These are phyloP conservation scores for Anoplopoma fimbria DNA, from an alignment of 2,113 vertebrate genomes.

Conservation along the genomic window DNA sequence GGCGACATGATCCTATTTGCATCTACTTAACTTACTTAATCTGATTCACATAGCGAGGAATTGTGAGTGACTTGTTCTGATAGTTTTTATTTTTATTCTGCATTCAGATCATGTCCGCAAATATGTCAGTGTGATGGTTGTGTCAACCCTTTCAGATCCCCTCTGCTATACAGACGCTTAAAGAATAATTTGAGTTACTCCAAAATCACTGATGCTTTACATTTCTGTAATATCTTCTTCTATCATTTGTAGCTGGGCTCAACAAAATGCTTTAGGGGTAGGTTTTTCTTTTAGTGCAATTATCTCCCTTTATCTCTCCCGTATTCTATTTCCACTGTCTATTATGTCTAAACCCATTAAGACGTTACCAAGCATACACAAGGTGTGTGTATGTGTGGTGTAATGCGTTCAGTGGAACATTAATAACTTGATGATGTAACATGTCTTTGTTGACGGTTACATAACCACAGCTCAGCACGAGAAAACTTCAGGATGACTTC, in stretches of 20 bases:
- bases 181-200: too few species aligned
- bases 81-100: neutral
- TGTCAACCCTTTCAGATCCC: neutral
- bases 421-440: constrained; percentile 50
- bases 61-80: neutral
- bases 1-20: neutral
- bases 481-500: constrained; percentile 20
- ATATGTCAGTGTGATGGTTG: neutral
- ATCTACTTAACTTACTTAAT: neutral
- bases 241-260: too few species aligned
- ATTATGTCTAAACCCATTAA: neutral
- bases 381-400: constrained; percentile 1
- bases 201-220: neutral
- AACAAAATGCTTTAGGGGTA: neutral
- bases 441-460: constrained; percentile 29
- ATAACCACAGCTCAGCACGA: constrained; percentile 20
- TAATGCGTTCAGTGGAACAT: constrained; percentile 40
- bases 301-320: too few species aligned
- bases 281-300: neutral
- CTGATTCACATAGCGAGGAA: neutral
- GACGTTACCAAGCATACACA: neutral
- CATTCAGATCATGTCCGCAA: neutral
- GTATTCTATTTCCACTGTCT: neutral
- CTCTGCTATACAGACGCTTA: neutral
- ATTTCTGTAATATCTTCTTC: neutral